Evolutionary conservation across 1,140 invertebrate genomes (phyloP).

Genomic region (Gonatopus flavifemur): DNA sequence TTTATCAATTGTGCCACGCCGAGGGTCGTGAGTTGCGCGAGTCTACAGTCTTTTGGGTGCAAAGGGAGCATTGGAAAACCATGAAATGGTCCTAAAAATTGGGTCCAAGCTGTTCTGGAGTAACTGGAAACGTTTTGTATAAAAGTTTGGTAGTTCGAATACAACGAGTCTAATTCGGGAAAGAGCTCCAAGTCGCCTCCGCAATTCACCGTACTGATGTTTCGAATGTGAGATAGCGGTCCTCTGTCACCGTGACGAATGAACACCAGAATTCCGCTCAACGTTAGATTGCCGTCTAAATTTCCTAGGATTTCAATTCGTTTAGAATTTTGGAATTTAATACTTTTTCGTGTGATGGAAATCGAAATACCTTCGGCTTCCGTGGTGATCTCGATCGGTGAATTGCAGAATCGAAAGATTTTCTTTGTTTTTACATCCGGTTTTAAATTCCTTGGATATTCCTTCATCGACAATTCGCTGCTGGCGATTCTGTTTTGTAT

Average conservation of each 20-base stretch:
- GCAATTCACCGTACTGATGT: conserved; percentile 77
- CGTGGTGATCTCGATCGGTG: conserved; percentile 64
- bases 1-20: conserved; percentile 75
- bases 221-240: conserved; percentile 76
- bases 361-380: conserved; percentile 67
- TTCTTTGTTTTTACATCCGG: conserved; percentile 64
- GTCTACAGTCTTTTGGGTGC: conserved; percentile 50
- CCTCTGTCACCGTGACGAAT: conserved; percentile 88
- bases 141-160: conserved; percentile 45
- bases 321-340: too few species aligned
- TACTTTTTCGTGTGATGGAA: conserved; percentile 10
- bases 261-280: conserved; percentile 78
- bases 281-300: conserved; percentile 65
- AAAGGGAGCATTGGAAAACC: conserved; percentile 76
- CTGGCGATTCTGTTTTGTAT: conserved; percentile 32
- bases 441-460: conserved; percentile 60
- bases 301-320: conserved; percentile 59
- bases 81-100: conserved; percentile 79
- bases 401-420: conserved; percentile 69
- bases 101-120: conserved; percentile 66
- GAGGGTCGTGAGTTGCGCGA: conserved; percentile 62
- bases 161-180: conserved; percentile 48
- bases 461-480: conserved; percentile 47
- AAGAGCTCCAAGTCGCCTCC: conserved; percentile 59
- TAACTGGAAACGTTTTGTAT: conserved; percentile 47